These are phyloP conservation scores for Desoria tigrina DNA, from an alignment of 2,888 invertebrate genomes.

Conservation along the genomic window DNA sequence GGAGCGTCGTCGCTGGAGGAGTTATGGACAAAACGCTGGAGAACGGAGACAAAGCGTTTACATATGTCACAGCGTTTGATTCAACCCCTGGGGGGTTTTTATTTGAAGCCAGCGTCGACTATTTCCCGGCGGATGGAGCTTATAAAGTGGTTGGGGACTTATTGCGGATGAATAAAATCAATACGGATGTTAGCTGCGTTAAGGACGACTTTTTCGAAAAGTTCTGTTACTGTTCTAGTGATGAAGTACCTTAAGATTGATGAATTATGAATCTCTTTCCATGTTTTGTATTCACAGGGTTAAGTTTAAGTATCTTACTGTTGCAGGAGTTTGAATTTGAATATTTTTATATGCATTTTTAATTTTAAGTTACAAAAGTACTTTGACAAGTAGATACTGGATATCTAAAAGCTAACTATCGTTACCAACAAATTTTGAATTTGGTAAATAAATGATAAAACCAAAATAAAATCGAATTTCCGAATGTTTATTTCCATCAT, in stretches of 20 bases:
- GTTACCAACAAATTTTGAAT: no score
- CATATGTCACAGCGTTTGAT: constrained; percentile 42
- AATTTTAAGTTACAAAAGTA: no score
- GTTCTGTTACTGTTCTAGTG: constrained; percentile 38
- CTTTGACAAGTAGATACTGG: no score
- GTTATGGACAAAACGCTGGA: constrained; percentile 17
- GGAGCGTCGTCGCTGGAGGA: constrained; percentile 36
- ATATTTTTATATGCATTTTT: no score
- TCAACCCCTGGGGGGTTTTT: constrained; percentile 44
- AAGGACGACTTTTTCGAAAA: constrained; percentile 30
- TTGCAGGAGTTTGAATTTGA: no score
- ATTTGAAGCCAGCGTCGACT: constrained; percentile 44
- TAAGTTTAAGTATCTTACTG: no score
- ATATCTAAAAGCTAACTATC: no score
- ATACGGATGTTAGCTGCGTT: constrained; percentile 39
- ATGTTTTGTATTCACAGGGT: no score
- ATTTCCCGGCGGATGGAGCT: not conserved
- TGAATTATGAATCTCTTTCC: not conserved
- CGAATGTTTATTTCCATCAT: no score
- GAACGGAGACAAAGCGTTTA: constrained; percentile 11
- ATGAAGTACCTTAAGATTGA: not conserved
- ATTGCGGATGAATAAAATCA: constrained; percentile 49
- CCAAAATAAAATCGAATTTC: no score
- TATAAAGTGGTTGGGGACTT: constrained; percentile 31
- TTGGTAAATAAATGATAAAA: no score